Evolutionary conservation across 2,113 vertebrate genomes (phyloP).

Genomic region (Crocuta crocuta): DNA sequence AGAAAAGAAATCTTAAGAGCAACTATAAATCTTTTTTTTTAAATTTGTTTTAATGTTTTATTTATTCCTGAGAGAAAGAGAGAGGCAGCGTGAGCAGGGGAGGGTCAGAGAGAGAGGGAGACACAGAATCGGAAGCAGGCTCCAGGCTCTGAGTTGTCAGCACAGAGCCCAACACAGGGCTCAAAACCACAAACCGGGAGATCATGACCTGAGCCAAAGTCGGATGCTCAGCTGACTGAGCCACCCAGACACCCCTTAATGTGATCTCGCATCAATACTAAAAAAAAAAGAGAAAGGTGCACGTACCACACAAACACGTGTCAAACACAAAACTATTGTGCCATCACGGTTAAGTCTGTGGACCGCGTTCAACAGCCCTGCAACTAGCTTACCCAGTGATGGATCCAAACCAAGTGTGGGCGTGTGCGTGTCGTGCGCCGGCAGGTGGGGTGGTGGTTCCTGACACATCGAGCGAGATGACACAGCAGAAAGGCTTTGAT

Average conservation of each 20-base stretch:
- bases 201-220: too few species aligned
- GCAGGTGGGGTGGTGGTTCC: background rate
- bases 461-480: background rate
- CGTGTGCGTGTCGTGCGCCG: accelerated
- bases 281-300: background rate
- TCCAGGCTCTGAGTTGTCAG: too few species aligned
- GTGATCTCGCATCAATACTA: background rate
- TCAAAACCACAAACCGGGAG: too few species aligned
- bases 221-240: too few species aligned
- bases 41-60: too few species aligned
- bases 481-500: background rate
- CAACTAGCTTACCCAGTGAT: background rate
- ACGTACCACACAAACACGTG: background rate
- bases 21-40: background rate
- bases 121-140: too few species aligned
- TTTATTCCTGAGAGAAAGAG: too few species aligned
- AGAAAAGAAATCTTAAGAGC: background rate
- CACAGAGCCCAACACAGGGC: too few species aligned
- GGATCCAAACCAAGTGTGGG: background rate
- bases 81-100: too few species aligned
- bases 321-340: background rate
- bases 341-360: background rate
- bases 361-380: background rate
- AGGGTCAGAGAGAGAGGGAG: too few species aligned
- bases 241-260: too few species aligned